These are phyloP conservation scores for Cerceris ruficornis DNA, from an alignment of 2,888 invertebrate genomes.

Conservation along the genomic window DNA sequence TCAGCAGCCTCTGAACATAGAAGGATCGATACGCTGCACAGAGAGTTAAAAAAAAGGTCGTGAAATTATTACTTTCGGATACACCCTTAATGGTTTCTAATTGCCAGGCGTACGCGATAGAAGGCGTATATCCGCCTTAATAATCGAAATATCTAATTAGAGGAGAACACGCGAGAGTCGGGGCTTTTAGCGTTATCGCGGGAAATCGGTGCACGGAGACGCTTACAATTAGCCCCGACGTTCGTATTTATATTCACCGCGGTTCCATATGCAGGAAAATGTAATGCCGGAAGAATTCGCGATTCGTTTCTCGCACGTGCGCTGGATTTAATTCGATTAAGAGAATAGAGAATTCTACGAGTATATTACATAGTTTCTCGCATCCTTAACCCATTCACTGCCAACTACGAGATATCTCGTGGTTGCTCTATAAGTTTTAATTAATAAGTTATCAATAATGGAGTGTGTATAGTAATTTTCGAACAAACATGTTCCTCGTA, in stretches of 20 bases:
- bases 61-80: background rate
- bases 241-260: conserved; percentile 38
- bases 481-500: too few relatives aligned
- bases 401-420: too few relatives aligned
- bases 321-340: background rate
- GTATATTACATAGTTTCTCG: too few relatives aligned
- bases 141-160: conserved; percentile 54
- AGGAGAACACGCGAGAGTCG: conserved; percentile 33
- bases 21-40: too few relatives aligned
- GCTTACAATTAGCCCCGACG: conserved; percentile 30
- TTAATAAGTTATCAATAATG: too few relatives aligned
- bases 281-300: conserved; percentile 7
- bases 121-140: conserved; percentile 30
- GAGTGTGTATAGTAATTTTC: too few relatives aligned
- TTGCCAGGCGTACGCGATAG: background rate
- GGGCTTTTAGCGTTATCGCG: conserved; percentile 42
- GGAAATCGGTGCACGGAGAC: conserved; percentile 33
- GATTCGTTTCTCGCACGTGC: conserved; percentile 11
- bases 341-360: background rate
- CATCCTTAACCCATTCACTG: too few relatives aligned
- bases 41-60: background rate
- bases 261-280: background rate
- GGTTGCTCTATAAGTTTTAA: too few relatives aligned
- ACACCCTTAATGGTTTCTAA: background rate
- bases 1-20: too few relatives aligned